A percentile compares a stretch with the other conserved stretches of the same genome.
phyloP scores from a whole-genome alignment of 2,888 invertebrate genomes.

The Tridacna gigas region DNA sequence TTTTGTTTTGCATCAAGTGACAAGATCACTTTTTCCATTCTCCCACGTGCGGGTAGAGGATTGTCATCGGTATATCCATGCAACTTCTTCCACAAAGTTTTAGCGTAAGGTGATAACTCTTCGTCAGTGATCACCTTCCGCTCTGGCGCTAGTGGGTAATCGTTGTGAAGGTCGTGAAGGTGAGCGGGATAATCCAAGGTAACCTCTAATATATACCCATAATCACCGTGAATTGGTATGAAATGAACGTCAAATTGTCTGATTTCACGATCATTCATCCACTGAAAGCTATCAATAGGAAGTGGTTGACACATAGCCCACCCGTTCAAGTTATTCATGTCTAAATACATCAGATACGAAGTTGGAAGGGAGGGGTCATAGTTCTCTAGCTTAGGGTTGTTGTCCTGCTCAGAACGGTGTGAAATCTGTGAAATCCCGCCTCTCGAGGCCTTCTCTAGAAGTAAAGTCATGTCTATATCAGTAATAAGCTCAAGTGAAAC shows the following conservation, averaged over 20 bases:
- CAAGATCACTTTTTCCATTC: constrained; percentile 8
- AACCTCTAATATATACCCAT: constrained; percentile 24
- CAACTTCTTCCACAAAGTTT: constrained; percentile 19
- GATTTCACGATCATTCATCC: constrained; percentile 9
- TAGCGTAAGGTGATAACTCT: constrained; percentile 19
- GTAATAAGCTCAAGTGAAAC: constrained; percentile 43
- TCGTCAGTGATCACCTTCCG: neutral
- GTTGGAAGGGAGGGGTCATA: constrained; percentile 57
- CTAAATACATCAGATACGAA: constrained; percentile 36
- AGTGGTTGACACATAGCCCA: constrained; percentile 71
- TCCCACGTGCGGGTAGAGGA: neutral
- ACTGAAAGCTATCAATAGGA: constrained; percentile 67
- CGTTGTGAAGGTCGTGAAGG: constrained; percentile 20
- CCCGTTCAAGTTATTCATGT: constrained; percentile 48
- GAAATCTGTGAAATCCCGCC: constrained; percentile 48
- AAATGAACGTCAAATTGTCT: constrained; percentile 1
- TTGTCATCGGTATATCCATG: neutral
- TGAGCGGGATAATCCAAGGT: constrained; percentile 17
- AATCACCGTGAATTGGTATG: constrained; percentile 4
- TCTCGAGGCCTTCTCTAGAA: constrained; percentile 24
- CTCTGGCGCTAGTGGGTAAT: constrained; percentile 26
- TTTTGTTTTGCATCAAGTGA: constrained; percentile 47
- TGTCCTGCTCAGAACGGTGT: constrained; percentile 42
- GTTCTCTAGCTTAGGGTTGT: constrained; percentile 35
- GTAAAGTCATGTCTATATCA: constrained; percentile 34